Conservation (phyloP, 2,888 invertebrate genomes). For the Syrista parreyssii region DNA sequence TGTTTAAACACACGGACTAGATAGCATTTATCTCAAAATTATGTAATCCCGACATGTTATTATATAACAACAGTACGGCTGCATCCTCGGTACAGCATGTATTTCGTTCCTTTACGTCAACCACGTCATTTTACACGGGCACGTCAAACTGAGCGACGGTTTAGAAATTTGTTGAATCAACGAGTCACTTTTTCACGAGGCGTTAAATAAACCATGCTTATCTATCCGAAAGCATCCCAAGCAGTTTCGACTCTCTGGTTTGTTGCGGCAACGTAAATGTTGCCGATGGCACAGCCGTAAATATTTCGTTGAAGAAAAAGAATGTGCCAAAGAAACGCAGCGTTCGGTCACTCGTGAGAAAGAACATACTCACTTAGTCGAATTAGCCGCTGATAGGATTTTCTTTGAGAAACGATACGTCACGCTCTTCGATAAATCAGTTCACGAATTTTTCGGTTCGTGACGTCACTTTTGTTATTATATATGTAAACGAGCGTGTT, state of each 20-base stretch:
- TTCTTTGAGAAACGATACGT: not conserved
- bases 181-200: not conserved
- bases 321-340: not conserved
- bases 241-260: not conserved
- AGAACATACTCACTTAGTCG: not conserved
- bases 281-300: not conserved
- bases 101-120: not conserved
- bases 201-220: not conserved
- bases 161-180: not conserved
- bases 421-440: not conserved
- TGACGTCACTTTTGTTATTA: not conserved
- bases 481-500: not conserved
- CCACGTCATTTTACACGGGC: not conserved
- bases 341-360: not conserved
- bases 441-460: not conserved
- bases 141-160: not conserved
- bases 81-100: not conserved
- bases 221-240: not conserved
- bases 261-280: not conserved
- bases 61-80: not conserved
- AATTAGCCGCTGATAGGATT: not conserved
- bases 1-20: too few relatives aligned
- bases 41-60: not conserved
- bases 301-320: constrained; percentile 1
- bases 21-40: not conserved